A percentile compares a stretch with the other conserved stretches of the same genome.
Conservation (phyloP, 2,797 vertebrate species). For the Argya squamiceps region DNA sequence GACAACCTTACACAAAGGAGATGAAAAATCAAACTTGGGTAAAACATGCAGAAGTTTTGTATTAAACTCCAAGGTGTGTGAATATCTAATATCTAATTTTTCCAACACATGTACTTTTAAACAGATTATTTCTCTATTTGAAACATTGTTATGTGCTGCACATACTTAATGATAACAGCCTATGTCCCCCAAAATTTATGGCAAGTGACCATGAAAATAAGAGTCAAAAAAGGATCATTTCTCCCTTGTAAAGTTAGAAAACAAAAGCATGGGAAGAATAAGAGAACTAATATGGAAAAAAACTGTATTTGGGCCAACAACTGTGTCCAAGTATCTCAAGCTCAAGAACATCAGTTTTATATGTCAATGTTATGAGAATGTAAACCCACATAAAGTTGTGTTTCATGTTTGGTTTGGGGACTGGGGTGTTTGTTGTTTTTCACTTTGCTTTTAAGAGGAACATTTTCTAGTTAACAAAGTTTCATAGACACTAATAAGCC, state of each 20-base stretch:
- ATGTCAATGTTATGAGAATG: neutral
- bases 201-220: neutral
- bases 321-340: neutral
- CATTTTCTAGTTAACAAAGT: neutral
- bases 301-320: neutral
- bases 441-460: neutral
- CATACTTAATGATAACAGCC: neutral
- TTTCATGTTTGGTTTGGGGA: neutral
- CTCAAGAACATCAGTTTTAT: neutral
- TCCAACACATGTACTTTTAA: neutral
- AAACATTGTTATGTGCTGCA: neutral
- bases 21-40: accelerated
- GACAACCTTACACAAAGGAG: neutral
- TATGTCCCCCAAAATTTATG: neutral
- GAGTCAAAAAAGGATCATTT: neutral
- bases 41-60: neutral
- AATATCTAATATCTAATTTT: neutral
- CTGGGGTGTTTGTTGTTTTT: neutral
- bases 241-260: neutral
- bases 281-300: neutral
- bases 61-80: neutral
- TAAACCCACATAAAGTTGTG: neutral
- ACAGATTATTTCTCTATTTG: neutral
- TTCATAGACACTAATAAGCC: neutral
- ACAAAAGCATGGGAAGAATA: neutral